Evolutionary conservation across 2,113 vertebrate species (phyloP).

Genomic region (Chaenocephalus aceratus): DNA sequence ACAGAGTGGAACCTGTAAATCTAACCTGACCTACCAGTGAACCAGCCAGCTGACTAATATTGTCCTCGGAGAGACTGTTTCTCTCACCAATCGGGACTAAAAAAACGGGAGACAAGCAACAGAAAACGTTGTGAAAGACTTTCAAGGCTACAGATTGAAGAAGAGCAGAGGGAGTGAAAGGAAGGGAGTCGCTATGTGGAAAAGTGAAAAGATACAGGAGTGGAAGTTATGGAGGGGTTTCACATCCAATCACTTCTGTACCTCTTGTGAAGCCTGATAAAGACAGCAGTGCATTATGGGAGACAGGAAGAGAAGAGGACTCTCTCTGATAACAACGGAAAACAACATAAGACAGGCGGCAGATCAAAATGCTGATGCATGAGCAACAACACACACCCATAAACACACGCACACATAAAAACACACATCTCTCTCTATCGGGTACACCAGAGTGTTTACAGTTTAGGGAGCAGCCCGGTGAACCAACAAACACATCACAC

Average conservation of each 20-base stretch:
- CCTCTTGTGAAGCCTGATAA: conserved; percentile 60
- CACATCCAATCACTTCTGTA: conserved; percentile 18
- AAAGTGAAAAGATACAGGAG: conserved; percentile 40
- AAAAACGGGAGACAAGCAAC: conserved; percentile 4
- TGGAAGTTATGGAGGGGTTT: conserved; percentile 30
- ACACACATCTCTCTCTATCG: conserved; percentile 43
- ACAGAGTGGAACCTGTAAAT: neutral
- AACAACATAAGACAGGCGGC: conserved; percentile 56
- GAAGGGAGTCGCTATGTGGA: conserved; percentile 38
- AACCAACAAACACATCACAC: conserved; percentile 27
- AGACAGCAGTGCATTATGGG: conserved; percentile 51
- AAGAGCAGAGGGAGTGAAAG: conserved; percentile 54
- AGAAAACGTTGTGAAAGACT: conserved; percentile 41
- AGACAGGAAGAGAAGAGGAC: conserved; percentile 67
- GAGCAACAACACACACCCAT: conserved; percentile 30
- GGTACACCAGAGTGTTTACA: conserved; percentile 51
- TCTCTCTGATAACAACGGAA: conserved; percentile 67
- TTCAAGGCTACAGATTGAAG: conserved; percentile 50
- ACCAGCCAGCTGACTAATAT: neutral
- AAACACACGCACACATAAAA: conserved; percentile 8
- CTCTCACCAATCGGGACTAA: neutral
- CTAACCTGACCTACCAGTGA: neutral
- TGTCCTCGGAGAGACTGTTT: neutral
- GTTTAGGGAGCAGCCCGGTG: neutral
- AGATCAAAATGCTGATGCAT: conserved; percentile 60